A percentile compares a stretch with the other conserved stretches of the same genome.
phyloP scores from a whole-genome alignment of 2,113 vertebrate genomes.

The Nansenia antarctica region DNA sequence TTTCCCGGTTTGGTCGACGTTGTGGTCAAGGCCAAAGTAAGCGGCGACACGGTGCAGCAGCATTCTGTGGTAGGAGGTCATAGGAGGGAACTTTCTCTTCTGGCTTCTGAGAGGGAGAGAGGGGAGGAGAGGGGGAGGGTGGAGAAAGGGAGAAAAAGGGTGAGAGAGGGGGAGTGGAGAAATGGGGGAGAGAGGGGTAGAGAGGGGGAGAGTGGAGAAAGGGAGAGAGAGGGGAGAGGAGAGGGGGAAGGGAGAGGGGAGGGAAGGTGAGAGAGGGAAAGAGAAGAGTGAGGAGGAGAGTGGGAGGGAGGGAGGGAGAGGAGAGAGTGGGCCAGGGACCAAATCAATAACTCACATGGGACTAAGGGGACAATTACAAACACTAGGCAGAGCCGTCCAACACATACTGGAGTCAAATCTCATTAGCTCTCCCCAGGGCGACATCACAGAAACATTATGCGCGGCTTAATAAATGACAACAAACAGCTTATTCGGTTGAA shows the following conservation, averaged over 20 bases:
- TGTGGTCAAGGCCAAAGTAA: constrained; percentile 99
- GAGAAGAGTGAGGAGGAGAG: not conserved
- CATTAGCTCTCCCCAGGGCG: constrained; percentile 1
- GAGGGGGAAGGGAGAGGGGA: not conserved
- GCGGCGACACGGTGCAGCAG: constrained; percentile 96
- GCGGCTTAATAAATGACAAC: constrained; percentile 6
- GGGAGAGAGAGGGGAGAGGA: not conserved
- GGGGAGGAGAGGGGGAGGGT: not conserved
- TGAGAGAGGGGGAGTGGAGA: not conserved
- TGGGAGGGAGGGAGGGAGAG: not conserved
- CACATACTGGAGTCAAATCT: constrained; percentile 18
- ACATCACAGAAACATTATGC: constrained; percentile 13
- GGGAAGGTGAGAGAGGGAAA: not conserved
- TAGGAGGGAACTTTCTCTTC: constrained; percentile 97
- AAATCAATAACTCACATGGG: not conserved
- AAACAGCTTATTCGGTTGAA: constrained; percentile 7
- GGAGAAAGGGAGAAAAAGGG: not conserved
- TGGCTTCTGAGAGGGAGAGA: constrained; percentile 77
- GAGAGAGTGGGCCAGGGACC: not conserved
- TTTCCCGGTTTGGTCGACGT: constrained; percentile 97
- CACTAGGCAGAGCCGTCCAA: not conserved
- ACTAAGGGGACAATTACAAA: not conserved
- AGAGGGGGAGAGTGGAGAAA: not conserved
- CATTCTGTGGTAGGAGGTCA: constrained; percentile 99
- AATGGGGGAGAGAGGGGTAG: not conserved